A percentile compares a stretch with the other conserved stretches of the same genome.
Evolutionary conservation across 2,113 vertebrate genomes (phyloP).

Genomic region (Amblyopsis rosae): DNA sequence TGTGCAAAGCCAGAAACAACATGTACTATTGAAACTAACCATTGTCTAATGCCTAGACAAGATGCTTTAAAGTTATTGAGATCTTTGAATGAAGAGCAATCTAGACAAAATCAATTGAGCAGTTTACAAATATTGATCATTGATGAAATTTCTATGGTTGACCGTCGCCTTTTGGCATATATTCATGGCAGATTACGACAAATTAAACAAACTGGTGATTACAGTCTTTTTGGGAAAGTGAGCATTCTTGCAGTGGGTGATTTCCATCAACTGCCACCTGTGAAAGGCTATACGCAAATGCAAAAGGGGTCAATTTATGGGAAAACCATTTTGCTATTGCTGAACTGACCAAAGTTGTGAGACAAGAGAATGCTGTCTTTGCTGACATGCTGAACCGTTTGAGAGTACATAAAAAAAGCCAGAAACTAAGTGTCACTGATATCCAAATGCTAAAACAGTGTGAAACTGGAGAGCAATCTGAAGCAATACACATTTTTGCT

Average conservation of each 20-base stretch:
- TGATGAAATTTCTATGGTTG: conserved; percentile 44
- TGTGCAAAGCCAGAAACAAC: neutral
- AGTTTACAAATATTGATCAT: conserved; percentile 30
- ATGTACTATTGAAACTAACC: neutral
- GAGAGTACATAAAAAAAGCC: no score
- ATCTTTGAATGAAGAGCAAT: conserved; percentile 21
- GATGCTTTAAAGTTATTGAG: neutral
- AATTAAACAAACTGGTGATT: conserved; percentile 26
- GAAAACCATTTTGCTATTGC: conserved; percentile 16
- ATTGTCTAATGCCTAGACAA: conserved; percentile 1
- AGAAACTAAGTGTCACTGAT: no score
- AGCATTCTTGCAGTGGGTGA: conserved; percentile 7
- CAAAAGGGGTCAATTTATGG: conserved; percentile 7
- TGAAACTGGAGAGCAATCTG: no score
- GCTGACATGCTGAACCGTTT: conserved; percentile 17
- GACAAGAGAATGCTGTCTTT: conserved; percentile 21
- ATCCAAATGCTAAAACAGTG: no score
- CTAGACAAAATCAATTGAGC: conserved; percentile 9
- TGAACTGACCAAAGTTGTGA: conserved; percentile 13
- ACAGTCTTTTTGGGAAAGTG: conserved; percentile 17
- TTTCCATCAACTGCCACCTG: neutral
- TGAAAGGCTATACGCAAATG: conserved; percentile 12
- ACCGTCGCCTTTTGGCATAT: conserved; percentile 20
- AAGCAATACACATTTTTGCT: neutral
- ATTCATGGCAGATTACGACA: conserved; percentile 34